phyloP scores from a whole-genome alignment of 1,140 invertebrate species.

The Capitella teleta region DNA sequence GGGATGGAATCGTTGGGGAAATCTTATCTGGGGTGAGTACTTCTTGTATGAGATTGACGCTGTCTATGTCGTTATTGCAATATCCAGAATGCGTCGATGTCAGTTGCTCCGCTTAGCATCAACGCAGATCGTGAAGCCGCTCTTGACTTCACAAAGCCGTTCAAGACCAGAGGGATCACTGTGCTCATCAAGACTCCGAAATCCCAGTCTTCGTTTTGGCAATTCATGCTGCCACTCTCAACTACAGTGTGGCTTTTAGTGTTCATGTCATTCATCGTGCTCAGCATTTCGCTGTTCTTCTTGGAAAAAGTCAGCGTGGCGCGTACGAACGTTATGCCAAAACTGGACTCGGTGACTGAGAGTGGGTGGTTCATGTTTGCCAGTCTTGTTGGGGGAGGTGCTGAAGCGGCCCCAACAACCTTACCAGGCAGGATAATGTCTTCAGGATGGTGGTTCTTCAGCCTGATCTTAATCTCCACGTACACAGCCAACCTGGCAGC shows the following conservation, averaged over 20 bases:
- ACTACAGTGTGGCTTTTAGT: not conserved
- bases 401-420: not conserved
- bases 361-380: not conserved
- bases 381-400: not conserved
- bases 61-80: not conserved
- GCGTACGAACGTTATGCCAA: not conserved
- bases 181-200: constrained; percentile 29
- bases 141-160: constrained; percentile 32
- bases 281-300: no score
- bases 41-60: not conserved
- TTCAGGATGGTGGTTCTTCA: constrained; percentile 97
- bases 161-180: constrained; percentile 22
- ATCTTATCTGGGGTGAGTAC: constrained; percentile 6
- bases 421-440: constrained; percentile 28
- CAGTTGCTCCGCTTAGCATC: constrained; percentile 30
- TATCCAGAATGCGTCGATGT: constrained; percentile 35
- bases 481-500: constrained; percentile 54
- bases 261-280: no score
- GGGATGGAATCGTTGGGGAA: constrained; percentile 19
- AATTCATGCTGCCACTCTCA: constrained; percentile 1
- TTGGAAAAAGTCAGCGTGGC: not conserved
- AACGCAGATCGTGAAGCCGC: constrained; percentile 17
- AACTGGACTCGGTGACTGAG: not conserved
- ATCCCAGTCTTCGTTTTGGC: constrained; percentile 43
- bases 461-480: constrained; percentile 88